Evolutionary conservation across 2,797 vertebrate species (phyloP), one percentile per base, ranked within the genome.

Genomic region (Geotrypetes seraphini): DNA sequence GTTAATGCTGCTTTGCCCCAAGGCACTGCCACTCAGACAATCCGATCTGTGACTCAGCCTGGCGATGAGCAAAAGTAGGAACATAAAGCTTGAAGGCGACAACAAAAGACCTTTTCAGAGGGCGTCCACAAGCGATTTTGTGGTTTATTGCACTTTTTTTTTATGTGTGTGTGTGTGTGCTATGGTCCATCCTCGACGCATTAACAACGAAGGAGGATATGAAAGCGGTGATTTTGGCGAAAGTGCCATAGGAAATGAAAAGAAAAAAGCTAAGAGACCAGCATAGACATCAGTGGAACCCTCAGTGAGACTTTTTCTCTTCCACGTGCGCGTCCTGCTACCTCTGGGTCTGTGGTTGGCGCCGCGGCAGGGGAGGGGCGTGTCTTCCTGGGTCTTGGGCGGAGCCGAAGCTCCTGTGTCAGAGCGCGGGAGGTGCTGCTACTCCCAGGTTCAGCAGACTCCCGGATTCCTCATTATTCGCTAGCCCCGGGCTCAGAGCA

Each of bases 381-480:
- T n/a, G n/a, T n/a, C n/a, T n/a, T n/a, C n/a, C n/a, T n/a, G 30
- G 53, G 24, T 41, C 34, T 43, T 28, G 22, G 48, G 40, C 27
- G 38, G 61, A 50, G 43, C 55, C 46, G n/a, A n/a, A n/a, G 50
- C 42, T 34, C 56, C 63, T 64, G 66, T 65, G 62, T 51, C n/a
- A 51, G 61, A n/a, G n/a, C n/a, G n/a, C n/a, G n/a, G n/a, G n/a
- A n/a, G n/a, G n/a, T n/a, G n/a, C n/a, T n/a, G n/a, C n/a, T n/a
- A n/a, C n/a, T n/a, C n/a, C n/a, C n/a, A n/a, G n/a, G n/a, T n/a
- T n/a, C n/a, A n/a, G n/a, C n/a, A n/a, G n/a, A n/a, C n/a, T n/a
- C n/a, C n/a, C 58, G 66, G 73, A 61, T 66, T 54, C 63, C 60
- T n/a, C 49, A 70, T 78, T 81, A 73, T 75, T 72, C 61, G 40